These are phyloP conservation scores for Lasioglossum figueresi DNA, from an alignment of 2,888 invertebrate species.

Conservation along the genomic window DNA sequence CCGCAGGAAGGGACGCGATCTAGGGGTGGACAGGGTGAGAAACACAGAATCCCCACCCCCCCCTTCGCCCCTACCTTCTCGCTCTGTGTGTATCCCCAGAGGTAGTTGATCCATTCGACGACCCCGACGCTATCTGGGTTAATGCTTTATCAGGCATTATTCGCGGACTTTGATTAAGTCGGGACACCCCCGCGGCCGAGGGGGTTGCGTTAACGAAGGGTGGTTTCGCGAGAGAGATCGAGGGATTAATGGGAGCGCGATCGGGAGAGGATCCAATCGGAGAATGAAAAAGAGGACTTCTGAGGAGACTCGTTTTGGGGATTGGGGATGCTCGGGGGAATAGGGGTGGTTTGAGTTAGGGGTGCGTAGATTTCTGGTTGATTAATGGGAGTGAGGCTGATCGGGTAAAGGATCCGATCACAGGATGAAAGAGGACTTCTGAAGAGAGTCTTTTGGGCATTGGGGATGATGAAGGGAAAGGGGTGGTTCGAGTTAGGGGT, in stretches of 20 bases:
- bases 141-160: constrained; percentile 25
- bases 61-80: not conserved
- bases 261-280: not conserved
- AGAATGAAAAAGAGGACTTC: not conserved
- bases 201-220: constrained; percentile 4
- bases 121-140: constrained; percentile 23
- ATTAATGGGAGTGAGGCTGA: not conserved
- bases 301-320: not conserved
- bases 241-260: not conserved
- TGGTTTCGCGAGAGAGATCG: constrained; percentile 11
- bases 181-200: not conserved
- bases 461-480: not conserved
- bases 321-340: not conserved
- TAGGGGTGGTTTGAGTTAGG: not conserved
- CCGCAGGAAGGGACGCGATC: constrained; percentile 35
- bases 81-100: not conserved
- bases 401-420: not conserved
- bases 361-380: not conserved
- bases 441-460: not conserved
- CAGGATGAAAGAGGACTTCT: not conserved
- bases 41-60: not conserved
- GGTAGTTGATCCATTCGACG: constrained; percentile 16
- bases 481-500: not conserved
- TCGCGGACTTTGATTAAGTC: constrained; percentile 12
- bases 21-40: constrained; percentile 52